These are phyloP conservation scores for Pseudoips prasinana DNA, from an alignment of 2,888 invertebrate genomes.

Conservation along the genomic window DNA sequence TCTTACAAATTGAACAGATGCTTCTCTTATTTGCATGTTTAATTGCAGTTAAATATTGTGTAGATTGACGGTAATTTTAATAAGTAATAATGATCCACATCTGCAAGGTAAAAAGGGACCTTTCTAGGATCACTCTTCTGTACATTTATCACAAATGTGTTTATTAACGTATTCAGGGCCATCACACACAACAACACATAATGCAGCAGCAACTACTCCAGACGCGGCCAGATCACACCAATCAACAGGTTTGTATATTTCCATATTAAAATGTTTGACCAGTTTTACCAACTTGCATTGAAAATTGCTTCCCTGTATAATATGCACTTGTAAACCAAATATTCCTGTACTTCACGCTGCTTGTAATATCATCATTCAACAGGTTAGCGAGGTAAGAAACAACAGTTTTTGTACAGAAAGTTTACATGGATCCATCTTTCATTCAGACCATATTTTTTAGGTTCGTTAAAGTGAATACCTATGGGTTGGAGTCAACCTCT, in stretches of 20 bases:
- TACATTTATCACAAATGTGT: no score
- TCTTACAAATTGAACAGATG: no score
- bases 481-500: no score
- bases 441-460: no score
- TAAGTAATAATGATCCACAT: no score
- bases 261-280: conserved; percentile 1
- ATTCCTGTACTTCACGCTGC: conserved; percentile 63
- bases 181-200: conserved; percentile 78
- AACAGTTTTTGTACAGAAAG: conserved; percentile 12
- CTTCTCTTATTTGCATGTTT: no score
- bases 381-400: conserved; percentile 72
- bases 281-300: conserved; percentile 9
- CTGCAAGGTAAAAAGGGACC: no score
- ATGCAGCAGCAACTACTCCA: conserved; percentile 77
- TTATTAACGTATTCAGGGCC: conserved; percentile 60
- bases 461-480: no score
- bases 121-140: no score
- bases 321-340: conserved; percentile 48
- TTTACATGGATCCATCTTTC: no score
- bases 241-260: conserved; percentile 63
- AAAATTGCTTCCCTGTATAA: conserved; percentile 24
- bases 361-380: conserved; percentile 45
- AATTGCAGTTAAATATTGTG: no score
- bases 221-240: conserved; percentile 64
- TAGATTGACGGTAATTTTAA: no score